phyloP scores from a whole-genome alignment of 2,797 vertebrate genomes.

The Gobionotothen gibberifrons region DNA sequence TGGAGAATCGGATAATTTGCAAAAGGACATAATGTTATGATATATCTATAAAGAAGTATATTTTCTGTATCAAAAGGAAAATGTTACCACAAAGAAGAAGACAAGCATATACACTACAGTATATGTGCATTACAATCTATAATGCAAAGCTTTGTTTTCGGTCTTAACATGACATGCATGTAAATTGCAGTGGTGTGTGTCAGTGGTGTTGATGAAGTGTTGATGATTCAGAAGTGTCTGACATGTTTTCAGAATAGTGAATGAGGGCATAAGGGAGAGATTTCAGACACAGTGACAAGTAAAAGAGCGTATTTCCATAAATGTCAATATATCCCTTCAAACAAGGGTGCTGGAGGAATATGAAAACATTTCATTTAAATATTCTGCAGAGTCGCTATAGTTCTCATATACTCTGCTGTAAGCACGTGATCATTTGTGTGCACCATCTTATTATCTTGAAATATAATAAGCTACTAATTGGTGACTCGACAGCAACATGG shows the following conservation, averaged over 20 bases:
- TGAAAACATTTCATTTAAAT: slow-evolving; percentile 7
- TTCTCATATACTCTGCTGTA: neutral
- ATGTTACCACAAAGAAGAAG: neutral
- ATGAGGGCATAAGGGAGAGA: slow-evolving; percentile 1
- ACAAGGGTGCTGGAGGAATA: neutral
- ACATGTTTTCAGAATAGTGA: neutral
- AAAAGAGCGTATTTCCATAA: neutral
- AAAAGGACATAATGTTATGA: neutral
- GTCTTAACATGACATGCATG: neutral
- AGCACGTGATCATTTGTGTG: neutral
- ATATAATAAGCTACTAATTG: neutral
- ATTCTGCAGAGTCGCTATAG: neutral
- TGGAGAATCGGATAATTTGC: neutral
- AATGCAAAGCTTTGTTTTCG: neutral
- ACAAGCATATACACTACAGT: neutral
- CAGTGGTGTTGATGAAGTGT: neutral
- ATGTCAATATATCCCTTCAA: neutral
- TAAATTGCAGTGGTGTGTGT: neutral
- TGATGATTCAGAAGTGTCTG: slow-evolving; percentile 2
- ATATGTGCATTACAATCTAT: neutral
- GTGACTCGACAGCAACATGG: neutral
- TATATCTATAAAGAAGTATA: neutral
- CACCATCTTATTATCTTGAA: neutral
- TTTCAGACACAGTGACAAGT: neutral
- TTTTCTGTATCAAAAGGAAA: neutral